These are phyloP conservation scores for Octodonta nipae DNA, from an alignment of 2,888 invertebrate genomes.

Conservation along the genomic window DNA sequence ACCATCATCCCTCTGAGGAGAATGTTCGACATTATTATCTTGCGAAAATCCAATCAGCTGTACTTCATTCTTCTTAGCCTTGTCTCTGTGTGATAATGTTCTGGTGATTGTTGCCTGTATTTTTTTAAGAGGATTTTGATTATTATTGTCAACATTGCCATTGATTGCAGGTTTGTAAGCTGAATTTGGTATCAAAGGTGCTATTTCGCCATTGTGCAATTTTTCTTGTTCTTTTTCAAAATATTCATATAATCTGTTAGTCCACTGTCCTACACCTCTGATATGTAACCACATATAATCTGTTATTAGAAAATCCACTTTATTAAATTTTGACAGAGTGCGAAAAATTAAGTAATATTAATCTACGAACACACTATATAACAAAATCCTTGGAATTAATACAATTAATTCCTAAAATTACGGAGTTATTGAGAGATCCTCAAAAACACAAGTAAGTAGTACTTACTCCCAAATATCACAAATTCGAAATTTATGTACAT, in stretches of 20 bases:
- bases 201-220: constrained; percentile 51
- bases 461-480: too few relatives aligned
- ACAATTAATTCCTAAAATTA: too few relatives aligned
- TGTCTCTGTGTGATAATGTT: constrained; percentile 40
- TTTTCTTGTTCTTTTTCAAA: constrained; percentile 71
- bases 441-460: too few relatives aligned
- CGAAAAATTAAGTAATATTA: neutral
- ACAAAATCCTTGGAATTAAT: constrained; percentile 1
- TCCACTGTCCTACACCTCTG: constrained; percentile 89
- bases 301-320: too few relatives aligned
- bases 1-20: constrained; percentile 16
- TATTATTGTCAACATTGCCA: constrained; percentile 24
- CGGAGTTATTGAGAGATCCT: too few relatives aligned
- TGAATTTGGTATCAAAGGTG: constrained; percentile 21
- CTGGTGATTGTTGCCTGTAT: constrained; percentile 37
- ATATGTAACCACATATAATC: constrained; percentile 89
- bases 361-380: neutral
- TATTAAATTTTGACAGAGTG: too few relatives aligned
- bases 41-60: constrained; percentile 33
- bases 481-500: too few relatives aligned
- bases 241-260: constrained; percentile 70
- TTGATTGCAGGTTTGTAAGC: constrained; percentile 18
- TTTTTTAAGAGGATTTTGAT: constrained; percentile 29
- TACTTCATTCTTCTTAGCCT: constrained; percentile 23
- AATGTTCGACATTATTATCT: constrained; percentile 27